Percentiles rank a stretch among this genome's conserved stretches.
Conservation (phyloP, 2,888 invertebrate genomes). For the Machimus rusticus region DNA sequence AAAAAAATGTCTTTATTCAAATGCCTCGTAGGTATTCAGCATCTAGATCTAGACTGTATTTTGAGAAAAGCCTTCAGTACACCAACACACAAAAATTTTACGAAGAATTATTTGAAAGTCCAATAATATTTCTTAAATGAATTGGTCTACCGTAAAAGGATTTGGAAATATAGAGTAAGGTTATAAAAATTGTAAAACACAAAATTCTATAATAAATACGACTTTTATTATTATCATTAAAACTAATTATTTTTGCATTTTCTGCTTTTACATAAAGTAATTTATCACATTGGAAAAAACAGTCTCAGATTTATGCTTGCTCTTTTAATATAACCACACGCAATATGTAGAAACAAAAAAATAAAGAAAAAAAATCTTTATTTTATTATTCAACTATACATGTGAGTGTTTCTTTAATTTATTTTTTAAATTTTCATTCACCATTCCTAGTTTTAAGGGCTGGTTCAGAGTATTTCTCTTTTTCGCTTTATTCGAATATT, state of each 20-base stretch:
- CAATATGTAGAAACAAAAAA: slow-evolving; percentile 8
- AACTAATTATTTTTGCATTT: slow-evolving; percentile 17
- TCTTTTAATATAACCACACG: slow-evolving; percentile 18
- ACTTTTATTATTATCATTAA: slow-evolving; percentile 25
- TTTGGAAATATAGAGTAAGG: background rate
- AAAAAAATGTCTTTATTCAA: too few species aligned
- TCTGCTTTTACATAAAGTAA: slow-evolving; percentile 34
- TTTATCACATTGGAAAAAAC: slow-evolving; percentile 41
- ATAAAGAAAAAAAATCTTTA: background rate
- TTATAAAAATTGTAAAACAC: background rate
- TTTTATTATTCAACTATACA: background rate
- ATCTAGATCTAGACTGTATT: too few species aligned
- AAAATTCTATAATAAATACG: slow-evolving; percentile 19
- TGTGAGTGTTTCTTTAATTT: background rate
- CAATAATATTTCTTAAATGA: background rate
- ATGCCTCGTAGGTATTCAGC: too few species aligned
- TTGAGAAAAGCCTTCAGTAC: too few species aligned
- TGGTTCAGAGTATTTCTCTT: background rate
- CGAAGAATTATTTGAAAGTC: too few species aligned
- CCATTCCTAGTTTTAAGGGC: background rate
- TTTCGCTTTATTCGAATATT: background rate
- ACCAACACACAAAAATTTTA: too few species aligned
- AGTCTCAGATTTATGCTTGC: slow-evolving; percentile 42
- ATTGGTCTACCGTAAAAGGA: background rate
- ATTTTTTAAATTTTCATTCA: background rate